Percentiles rank a stretch among this genome's conserved stretches.
phyloP scores from a whole-genome alignment of 2,113 vertebrate species.

The Barbus barbus region DNA sequence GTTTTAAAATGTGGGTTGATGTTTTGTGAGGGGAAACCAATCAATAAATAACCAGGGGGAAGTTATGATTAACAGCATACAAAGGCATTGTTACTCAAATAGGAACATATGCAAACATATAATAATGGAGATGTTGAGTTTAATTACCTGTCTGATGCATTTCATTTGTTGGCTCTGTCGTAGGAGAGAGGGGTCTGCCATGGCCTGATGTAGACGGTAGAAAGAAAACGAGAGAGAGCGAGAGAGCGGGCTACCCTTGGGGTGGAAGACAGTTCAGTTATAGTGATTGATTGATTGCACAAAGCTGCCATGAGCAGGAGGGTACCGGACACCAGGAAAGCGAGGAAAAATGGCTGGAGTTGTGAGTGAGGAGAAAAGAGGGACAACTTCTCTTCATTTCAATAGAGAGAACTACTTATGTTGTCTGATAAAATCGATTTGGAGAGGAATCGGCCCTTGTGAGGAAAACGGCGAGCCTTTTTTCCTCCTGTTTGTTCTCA shows the following conservation, averaged over 20 bases:
- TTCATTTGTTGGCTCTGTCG: slow-evolving; percentile 14
- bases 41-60: neutral
- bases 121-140: neutral
- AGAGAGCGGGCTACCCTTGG: slow-evolving; percentile 24
- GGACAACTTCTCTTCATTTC: slow-evolving; percentile 34
- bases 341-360: slow-evolving; percentile 29
- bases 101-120: neutral
- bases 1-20: slow-evolving; percentile 25
- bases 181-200: neutral
- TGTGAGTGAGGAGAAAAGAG: slow-evolving; percentile 39
- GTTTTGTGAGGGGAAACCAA: neutral
- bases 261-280: slow-evolving; percentile 45
- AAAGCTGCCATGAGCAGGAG: slow-evolving; percentile 43
- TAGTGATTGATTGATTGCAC: slow-evolving; percentile 55
- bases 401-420: slow-evolving; percentile 42
- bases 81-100: neutral
- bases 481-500: slow-evolving; percentile 44
- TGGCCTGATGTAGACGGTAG: neutral
- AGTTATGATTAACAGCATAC: neutral
- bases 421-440: slow-evolving; percentile 47
- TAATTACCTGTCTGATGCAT: slow-evolving; percentile 14
- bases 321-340: slow-evolving; percentile 39
- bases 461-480: neutral
- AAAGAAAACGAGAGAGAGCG: no score
- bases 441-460: slow-evolving; percentile 35